Evolutionary conservation across 2,888 invertebrate species (phyloP).

Genomic region (Drosophila atripex): DNA sequence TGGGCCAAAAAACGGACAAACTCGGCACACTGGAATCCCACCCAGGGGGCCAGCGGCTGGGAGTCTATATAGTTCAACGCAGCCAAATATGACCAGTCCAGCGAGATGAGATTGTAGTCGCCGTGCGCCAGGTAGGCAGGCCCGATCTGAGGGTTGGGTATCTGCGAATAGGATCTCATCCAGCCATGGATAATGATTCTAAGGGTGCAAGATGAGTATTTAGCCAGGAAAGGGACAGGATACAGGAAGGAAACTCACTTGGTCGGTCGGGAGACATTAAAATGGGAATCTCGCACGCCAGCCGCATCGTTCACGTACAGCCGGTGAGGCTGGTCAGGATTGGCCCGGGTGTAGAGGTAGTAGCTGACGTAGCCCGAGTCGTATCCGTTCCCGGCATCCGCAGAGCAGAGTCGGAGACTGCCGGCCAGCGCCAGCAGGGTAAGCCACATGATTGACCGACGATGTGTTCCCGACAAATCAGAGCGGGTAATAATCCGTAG

Average conservation of each 20-base stretch:
- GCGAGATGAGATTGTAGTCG: conserved; percentile 85
- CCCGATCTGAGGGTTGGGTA: conserved; percentile 55
- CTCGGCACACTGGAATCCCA: conserved; percentile 57
- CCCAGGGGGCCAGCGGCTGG: conserved; percentile 79
- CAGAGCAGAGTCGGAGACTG: not conserved
- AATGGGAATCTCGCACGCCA: conserved; percentile 53
- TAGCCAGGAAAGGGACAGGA: not conserved
- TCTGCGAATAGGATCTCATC: conserved; percentile 84
- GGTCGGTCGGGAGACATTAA: conserved; percentile 53
- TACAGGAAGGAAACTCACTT: conserved; percentile 41
- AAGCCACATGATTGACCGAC: conserved; percentile 5
- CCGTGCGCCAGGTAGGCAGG: conserved; percentile 85
- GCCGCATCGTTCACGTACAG: conserved; percentile 42
- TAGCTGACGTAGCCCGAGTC: conserved; percentile 26
- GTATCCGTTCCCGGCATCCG: not conserved
- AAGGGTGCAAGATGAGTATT: not conserved
- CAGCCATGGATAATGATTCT: conserved; percentile 85
- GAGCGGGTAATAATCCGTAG: not conserved
- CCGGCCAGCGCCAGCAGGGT: not conserved
- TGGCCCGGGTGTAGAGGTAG: conserved; percentile 52
- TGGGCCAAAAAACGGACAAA: conserved; percentile 83
- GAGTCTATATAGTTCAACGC: conserved; percentile 85
- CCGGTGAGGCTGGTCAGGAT: conserved; percentile 44
- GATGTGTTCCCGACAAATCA: too few species aligned
- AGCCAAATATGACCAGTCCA: conserved; percentile 86